Base-by-base conservation (phyloP, 2,797 vertebrate species). In the Chromis chromis region DNA sequence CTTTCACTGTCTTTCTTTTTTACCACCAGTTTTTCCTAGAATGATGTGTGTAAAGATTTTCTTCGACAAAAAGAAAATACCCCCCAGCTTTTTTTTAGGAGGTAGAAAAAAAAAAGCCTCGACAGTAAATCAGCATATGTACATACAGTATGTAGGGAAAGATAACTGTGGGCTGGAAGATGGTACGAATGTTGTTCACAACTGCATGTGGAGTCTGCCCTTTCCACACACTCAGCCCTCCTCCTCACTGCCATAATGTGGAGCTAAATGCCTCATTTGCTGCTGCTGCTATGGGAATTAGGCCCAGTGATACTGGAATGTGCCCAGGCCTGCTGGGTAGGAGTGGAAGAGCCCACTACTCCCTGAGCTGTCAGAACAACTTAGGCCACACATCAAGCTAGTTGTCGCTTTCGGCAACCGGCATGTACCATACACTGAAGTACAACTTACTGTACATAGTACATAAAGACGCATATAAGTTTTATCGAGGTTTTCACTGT, bases 321-420 rank as follows among this genome's bases (percentile, higher is more conserved):
- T 62, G 25, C 31, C 36, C 61, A 53, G 50, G 50, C 74, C 65
- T 82, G 59, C 78, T 65, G 78, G 81, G 68, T 67, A 73, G 50
- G 19, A 52, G 46, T 66, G 46, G 42, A 72, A 16, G 52, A 65
- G 39, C 60, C 42, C 19, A 22, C 65, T 53, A 44, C 63, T 50
- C 31, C 39, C 70, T 50, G 58, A 50, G 72, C 79, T 84, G 83
- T 90, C 82, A 81, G 72, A 53, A 68, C 40, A 42, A 52, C 19
- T 84, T 56, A 79, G 25, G 17, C 57, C 25, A 49, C 40, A 11
- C 65, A 53, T 62, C 39, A 21, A 27, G 55, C 60, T 36, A 11
- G 9, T 36, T 36, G 33, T 36, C 33, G 33, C 33, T 36, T 36
- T 36, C 10, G 33, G 33, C 33, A 36, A 12, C 33, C 12, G 10